A percentile compares a stretch with the other conserved stretches of the same genome.
Evolutionary conservation across 30 jellyfish, hydroid and myxozoan genomes (phyloP).

Genomic region (Nemopilema nomurai): DNA sequence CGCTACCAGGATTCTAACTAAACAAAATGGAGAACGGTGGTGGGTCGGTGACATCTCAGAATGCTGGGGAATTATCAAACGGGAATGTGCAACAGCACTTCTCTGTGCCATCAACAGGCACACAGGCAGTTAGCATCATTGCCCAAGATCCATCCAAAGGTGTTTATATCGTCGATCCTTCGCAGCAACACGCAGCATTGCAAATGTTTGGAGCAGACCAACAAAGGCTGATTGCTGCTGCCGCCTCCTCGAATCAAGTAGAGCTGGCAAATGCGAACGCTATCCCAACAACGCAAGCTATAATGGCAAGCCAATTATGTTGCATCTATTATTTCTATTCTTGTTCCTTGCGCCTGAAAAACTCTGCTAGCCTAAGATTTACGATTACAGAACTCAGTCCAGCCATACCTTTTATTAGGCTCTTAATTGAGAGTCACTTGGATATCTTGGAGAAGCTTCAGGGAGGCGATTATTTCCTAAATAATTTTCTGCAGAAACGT

Average conservation of each 20-base stretch:
- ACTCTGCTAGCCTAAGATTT: too few species aligned
- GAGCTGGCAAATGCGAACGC: constrained; percentile 13
- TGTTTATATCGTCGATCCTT: constrained; percentile 85
- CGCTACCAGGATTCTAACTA: background rate
- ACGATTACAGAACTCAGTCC: too few species aligned
- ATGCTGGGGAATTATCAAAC: constrained; percentile 35
- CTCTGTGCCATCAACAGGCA: constrained; percentile 63
- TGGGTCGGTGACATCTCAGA: constrained; percentile 54
- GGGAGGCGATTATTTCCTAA: too few species aligned
- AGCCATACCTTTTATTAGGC: too few species aligned
- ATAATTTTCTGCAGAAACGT: too few species aligned
- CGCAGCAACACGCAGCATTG: constrained; percentile 77
- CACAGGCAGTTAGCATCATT: constrained; percentile 79
- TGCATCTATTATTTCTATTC: background rate
- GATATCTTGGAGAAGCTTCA: too few species aligned
- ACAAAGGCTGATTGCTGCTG: constrained; percentile 69
- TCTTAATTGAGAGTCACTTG: too few species aligned
- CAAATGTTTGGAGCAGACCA: constrained; percentile 82
- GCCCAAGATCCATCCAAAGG: constrained; percentile 92
- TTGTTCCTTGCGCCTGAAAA: too few species aligned
- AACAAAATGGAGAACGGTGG: constrained; percentile 61
- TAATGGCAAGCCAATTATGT: constrained; percentile 8
- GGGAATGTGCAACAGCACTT: constrained; percentile 67
- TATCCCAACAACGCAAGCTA: constrained; percentile 7
- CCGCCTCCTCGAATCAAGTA: constrained; percentile 42